Percentiles rank a stretch among this genome's conserved stretches.
These are phyloP conservation scores for Crypturellus undulatus DNA, from an alignment of 2,113 vertebrate species.

Conservation along the genomic window DNA sequence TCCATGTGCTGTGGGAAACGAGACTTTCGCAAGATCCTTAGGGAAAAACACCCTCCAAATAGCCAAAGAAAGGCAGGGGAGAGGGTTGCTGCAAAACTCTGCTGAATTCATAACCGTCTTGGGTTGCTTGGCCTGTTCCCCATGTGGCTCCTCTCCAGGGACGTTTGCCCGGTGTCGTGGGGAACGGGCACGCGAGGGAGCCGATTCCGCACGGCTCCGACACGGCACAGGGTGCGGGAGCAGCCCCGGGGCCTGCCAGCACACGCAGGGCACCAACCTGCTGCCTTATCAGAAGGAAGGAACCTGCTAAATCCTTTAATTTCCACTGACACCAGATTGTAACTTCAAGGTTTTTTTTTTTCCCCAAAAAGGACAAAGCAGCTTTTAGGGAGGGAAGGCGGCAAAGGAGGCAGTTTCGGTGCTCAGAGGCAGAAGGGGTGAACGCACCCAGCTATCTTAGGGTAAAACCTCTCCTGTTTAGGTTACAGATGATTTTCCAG, in stretches of 20 bases:
- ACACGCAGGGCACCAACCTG: background rate
- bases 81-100: background rate
- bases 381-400: background rate
- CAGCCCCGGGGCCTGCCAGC: background rate
- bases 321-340: background rate
- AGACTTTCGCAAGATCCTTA: background rate
- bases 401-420: background rate
- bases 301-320: background rate
- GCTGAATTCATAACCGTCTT: background rate
- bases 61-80: background rate
- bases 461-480: background rate
- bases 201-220: rapidly evolving
- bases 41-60: background rate
- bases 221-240: rapidly evolving
- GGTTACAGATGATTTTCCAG: background rate
- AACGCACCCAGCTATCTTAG: background rate
- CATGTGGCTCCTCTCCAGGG: background rate
- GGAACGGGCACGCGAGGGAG: background rate
- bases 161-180: background rate
- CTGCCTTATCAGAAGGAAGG: background rate
- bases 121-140: background rate
- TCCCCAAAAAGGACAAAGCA: rapidly evolving
- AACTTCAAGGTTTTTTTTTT: background rate
- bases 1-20: constrained; percentile 12
- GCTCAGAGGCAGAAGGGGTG: background rate